These are phyloP conservation scores for Peromyscus polionotus DNA, from an alignment of 2,113 vertebrate species.

Conservation along the genomic window DNA sequence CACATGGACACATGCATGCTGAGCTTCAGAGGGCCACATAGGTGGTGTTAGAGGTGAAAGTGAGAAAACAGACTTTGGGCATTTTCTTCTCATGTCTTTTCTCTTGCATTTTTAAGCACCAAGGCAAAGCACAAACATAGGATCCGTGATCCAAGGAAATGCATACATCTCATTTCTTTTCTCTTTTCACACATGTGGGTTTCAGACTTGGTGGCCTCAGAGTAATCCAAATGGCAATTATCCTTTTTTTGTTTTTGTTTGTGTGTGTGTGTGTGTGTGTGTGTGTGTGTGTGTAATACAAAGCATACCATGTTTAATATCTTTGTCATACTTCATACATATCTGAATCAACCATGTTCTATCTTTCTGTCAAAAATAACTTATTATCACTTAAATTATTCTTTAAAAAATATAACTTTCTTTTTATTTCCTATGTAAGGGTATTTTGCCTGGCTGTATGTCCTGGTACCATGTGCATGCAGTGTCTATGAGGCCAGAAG, in stretches of 20 bases:
- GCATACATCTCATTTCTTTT: not conserved
- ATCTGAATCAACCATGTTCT: constrained; percentile 5
- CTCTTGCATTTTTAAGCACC: not conserved
- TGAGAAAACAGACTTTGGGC: too few relatives aligned
- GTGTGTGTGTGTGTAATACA: not conserved
- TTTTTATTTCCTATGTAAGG: not conserved
- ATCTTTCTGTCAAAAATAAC: constrained; percentile 55
- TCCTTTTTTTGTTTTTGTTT: not conserved
- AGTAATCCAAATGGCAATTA: not conserved
- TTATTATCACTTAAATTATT: constrained; percentile 65
- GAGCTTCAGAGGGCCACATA: not conserved
- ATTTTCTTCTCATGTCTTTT: not conserved
- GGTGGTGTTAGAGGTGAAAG: not conserved
- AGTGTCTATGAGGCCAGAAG: not conserved
- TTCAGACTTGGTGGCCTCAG: not conserved
- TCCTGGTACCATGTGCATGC: not conserved
- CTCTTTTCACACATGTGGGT: not conserved
- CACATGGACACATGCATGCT: not conserved
- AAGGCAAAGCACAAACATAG: not conserved
- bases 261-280: too few relatives aligned
- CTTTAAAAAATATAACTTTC: not conserved
- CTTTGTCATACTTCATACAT: not conserved
- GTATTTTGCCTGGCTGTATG: not conserved
- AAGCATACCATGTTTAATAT: not conserved
- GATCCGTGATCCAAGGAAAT: not conserved